Evolutionary conservation across 2,888 invertebrate genomes (phyloP).

Genomic region (Cosmopolites sordidus): DNA sequence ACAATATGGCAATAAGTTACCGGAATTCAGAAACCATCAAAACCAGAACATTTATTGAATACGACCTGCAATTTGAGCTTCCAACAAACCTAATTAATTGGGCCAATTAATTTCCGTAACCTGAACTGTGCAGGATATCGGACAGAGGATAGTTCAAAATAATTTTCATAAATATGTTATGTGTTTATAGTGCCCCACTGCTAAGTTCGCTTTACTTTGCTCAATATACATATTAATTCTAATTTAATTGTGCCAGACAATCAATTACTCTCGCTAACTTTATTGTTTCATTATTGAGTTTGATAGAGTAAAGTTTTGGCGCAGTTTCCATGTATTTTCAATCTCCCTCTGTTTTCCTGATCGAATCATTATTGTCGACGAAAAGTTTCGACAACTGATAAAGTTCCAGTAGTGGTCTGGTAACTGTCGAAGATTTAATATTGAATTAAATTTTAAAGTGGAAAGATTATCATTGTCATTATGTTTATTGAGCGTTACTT

Average conservation of each 20-base stretch:
- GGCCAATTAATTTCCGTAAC: not conserved
- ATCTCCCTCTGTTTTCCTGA: no score
- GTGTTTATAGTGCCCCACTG: not conserved
- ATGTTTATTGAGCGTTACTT: no score
- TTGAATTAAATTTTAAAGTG: no score
- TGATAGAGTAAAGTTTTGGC: not conserved
- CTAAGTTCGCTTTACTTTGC: not conserved
- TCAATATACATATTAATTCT: not conserved
- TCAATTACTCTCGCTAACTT: constrained; percentile 8
- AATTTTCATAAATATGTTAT: not conserved
- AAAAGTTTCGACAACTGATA: no score
- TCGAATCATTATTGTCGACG: no score
- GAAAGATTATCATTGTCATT: no score
- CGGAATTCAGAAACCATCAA: no score
- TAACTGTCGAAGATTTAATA: no score
- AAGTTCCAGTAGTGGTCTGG: no score
- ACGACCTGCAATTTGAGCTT: not conserved
- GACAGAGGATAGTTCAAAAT: not conserved
- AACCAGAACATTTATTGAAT: not conserved
- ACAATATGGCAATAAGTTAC: no score
- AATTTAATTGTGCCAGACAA: constrained; percentile 8
- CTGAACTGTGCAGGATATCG: not conserved
- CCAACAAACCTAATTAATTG: not conserved
- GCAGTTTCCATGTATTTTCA: no score
- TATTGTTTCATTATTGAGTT: constrained; percentile 8